Percentiles rank a stretch among this genome's conserved stretches.
phyloP scores from a whole-genome alignment of 2,888 invertebrate species.

The Zaprionus bogoriensis region DNA sequence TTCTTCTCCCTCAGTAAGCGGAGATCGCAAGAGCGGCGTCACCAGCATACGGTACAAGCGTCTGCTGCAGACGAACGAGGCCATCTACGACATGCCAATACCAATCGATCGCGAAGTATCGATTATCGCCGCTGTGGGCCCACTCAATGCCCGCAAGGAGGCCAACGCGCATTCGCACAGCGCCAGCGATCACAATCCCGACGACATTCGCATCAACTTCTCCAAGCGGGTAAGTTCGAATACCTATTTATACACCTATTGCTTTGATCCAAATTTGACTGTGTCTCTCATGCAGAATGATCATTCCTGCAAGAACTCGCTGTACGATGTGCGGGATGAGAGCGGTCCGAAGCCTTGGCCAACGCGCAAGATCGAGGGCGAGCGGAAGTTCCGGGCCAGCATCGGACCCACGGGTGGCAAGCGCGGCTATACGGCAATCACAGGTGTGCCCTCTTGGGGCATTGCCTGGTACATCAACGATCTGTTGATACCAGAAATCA shows the following conservation, averaged over 20 bases:
- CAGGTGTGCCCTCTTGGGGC: constrained; percentile 93
- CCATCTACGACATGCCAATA: constrained; percentile 88
- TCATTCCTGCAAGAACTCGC: constrained; percentile 88
- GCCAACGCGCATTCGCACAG: constrained; percentile 90
- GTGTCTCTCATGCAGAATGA: constrained; percentile 84
- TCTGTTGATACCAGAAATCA: constrained; percentile 93
- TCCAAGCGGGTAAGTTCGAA: constrained; percentile 84
- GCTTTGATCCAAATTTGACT: neutral
- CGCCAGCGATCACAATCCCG: constrained; percentile 82
- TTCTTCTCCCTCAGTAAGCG: constrained; percentile 84
- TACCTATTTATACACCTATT: neutral
- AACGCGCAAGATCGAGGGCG: constrained; percentile 86
- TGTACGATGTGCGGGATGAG: constrained; percentile 86
- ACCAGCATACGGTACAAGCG: constrained; percentile 91
- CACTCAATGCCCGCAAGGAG: constrained; percentile 90
- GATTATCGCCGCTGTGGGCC: constrained; percentile 94
- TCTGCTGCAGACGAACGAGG: constrained; percentile 90
- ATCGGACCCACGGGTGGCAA: constrained; percentile 94
- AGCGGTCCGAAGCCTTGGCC: constrained; percentile 88
- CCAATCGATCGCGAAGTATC: constrained; percentile 88
- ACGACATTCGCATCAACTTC: constrained; percentile 91
- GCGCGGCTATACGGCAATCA: constrained; percentile 91
- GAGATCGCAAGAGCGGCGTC: constrained; percentile 90
- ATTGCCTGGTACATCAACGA: constrained; percentile 97
- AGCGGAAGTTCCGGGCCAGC: constrained; percentile 87